These are phyloP conservation scores for Lamellibrachia satsuma DNA, from an alignment of 2,888 invertebrate genomes.

Conservation along the genomic window DNA sequence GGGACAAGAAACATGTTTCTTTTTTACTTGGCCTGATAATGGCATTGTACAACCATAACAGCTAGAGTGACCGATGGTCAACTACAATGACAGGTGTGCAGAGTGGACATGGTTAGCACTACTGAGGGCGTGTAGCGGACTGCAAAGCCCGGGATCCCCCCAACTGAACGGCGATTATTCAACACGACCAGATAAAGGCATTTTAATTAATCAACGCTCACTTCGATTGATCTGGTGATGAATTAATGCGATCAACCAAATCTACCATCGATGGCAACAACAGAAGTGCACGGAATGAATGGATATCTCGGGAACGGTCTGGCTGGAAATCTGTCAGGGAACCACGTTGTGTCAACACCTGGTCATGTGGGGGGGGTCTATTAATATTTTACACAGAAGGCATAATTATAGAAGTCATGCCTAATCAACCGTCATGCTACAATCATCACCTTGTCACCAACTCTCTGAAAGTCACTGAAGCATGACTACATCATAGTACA, in stretches of 20 bases:
- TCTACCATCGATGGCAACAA: neutral
- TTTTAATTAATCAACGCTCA: neutral
- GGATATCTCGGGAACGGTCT: neutral
- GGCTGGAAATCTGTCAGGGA: neutral
- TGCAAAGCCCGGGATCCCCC: neutral
- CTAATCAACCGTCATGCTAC: neutral
- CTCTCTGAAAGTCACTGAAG: neutral
- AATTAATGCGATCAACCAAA: slow-evolving; percentile 11
- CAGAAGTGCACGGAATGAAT: neutral
- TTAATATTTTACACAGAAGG: neutral
- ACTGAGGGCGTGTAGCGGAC: neutral
- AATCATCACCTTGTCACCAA: neutral
- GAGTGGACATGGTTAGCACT: slow-evolving; percentile 13
- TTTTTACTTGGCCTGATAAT: neutral
- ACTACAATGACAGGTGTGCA: neutral
- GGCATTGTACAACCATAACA: neutral
- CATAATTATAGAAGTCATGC: neutral
- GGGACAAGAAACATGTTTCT: too few relatives aligned
- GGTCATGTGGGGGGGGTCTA: neutral
- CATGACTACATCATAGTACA: neutral
- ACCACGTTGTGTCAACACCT: neutral
- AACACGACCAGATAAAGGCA: neutral
- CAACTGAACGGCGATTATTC: neutral
- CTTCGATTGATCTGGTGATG: neutral
- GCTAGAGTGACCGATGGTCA: neutral